Percentiles rank a stretch among this genome's conserved stretches.
phyloP scores from a whole-genome alignment of 2,797 vertebrate genomes.

The Simalia tracyae region DNA sequence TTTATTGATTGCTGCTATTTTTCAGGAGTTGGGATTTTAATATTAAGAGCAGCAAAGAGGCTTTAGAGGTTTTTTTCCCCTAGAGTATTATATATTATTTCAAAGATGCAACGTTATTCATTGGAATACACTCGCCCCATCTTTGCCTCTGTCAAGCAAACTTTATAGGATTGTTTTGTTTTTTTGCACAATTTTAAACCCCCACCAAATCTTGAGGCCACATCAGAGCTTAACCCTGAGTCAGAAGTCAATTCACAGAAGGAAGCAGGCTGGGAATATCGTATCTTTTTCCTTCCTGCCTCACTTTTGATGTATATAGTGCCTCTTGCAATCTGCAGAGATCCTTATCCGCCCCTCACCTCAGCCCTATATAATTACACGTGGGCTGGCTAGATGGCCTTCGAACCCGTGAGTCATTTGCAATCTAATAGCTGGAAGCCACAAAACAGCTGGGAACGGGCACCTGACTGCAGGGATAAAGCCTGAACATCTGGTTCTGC shows the following conservation, averaged over 20 bases:
- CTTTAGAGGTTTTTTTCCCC: not conserved
- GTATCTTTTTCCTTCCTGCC: not conserved
- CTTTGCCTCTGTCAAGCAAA: not conserved
- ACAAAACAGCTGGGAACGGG: not conserved
- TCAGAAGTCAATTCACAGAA: not conserved
- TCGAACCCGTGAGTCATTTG: not conserved
- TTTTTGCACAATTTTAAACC: not conserved
- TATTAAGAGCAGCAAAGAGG: not conserved
- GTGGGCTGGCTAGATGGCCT: not conserved
- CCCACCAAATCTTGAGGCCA: too few relatives aligned
- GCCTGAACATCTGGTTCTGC: conserved; percentile 17
- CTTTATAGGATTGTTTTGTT: not conserved
- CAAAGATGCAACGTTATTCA: not conserved
- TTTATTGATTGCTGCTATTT: too few relatives aligned
- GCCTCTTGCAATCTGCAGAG: not conserved
- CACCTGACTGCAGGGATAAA: not conserved
- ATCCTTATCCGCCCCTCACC: too few relatives aligned
- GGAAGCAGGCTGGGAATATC: not conserved
- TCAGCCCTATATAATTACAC: not conserved
- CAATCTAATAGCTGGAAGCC: conserved; percentile 10
- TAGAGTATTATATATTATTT: not conserved
- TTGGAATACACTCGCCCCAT: not conserved
- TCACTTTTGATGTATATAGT: not conserved
- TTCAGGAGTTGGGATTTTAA: not conserved
- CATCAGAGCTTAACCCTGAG: not conserved